These are phyloP conservation scores for Netelia virgata DNA, from an alignment of 2,888 invertebrate genomes.

Conservation along the genomic window DNA sequence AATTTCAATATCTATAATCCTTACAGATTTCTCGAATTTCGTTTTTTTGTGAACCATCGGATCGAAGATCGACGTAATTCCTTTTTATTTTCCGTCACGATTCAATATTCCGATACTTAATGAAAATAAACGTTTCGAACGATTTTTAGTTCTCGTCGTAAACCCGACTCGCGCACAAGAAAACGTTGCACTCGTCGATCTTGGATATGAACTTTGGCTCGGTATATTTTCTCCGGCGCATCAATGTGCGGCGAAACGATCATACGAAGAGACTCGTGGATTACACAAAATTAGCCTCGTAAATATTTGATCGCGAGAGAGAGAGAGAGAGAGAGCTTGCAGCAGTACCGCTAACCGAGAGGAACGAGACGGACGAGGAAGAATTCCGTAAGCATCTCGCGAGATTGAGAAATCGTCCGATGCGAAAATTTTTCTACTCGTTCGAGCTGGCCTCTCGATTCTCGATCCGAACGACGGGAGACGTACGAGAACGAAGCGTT, in stretches of 20 bases:
- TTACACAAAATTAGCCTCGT: conserved; percentile 54
- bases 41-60: not conserved
- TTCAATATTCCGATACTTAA: no score
- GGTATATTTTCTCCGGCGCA: not conserved
- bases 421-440: conserved; percentile 24
- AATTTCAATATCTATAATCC: conserved; percentile 75
- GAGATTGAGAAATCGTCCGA: conserved; percentile 58
- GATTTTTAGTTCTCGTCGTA: not conserved
- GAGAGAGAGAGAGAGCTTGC: conserved; percentile 13
- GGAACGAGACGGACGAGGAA: conserved; percentile 15
- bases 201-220: not conserved
- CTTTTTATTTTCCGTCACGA: not conserved
- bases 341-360: not conserved
- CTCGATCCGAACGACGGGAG: not conserved
- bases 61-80: no score
- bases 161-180: not conserved
- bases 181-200: not conserved
- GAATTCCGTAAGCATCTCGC: conserved; percentile 9
- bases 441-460: not conserved
- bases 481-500: conserved; percentile 40
- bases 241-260: not conserved
- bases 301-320: conserved; percentile 50
- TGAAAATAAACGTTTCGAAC: not conserved
- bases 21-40: conserved; percentile 33
- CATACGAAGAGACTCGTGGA: conserved; percentile 17